Conservation (phyloP, 2,113 vertebrate genomes). For the Ranitomeya imitator region DNA sequence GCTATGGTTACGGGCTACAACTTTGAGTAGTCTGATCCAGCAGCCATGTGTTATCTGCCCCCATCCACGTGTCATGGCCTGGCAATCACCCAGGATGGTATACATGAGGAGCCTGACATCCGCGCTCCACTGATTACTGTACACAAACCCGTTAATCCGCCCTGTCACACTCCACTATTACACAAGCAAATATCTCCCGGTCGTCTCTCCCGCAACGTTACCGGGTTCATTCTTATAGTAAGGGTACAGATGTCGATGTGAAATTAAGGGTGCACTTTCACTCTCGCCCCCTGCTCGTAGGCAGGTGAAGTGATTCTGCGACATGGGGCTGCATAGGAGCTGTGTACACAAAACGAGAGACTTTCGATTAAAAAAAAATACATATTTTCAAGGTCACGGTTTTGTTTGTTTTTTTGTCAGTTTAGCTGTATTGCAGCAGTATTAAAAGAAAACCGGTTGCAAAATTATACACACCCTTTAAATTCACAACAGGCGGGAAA, state of each 20-base stretch:
- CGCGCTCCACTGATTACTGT: neutral
- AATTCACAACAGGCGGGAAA: too few relatives aligned
- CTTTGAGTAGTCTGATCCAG: neutral
- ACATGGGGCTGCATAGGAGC: neutral
- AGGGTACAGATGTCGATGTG: neutral
- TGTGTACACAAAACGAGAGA: neutral
- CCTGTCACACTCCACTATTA: neutral
- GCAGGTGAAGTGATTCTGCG: too few relatives aligned
- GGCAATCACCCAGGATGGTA: neutral
- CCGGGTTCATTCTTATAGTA: neutral
- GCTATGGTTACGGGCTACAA: neutral
- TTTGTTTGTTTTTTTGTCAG: too few relatives aligned
- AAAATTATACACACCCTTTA: neutral
- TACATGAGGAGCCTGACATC: neutral
- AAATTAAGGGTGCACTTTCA: neutral
- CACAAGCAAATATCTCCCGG: neutral
- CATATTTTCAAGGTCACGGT: too few relatives aligned
- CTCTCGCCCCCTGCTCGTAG: neutral
- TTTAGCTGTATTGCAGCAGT: too few relatives aligned
- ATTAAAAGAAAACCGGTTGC: neutral
- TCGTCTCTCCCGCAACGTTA: neutral
- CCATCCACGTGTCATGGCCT: neutral
- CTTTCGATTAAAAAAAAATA: too few relatives aligned
- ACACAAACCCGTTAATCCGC: neutral
- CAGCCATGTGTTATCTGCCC: neutral